Base-by-base conservation (phyloP, 2,113 vertebrate genomes). In the Mormyrus iriodes region DNA sequence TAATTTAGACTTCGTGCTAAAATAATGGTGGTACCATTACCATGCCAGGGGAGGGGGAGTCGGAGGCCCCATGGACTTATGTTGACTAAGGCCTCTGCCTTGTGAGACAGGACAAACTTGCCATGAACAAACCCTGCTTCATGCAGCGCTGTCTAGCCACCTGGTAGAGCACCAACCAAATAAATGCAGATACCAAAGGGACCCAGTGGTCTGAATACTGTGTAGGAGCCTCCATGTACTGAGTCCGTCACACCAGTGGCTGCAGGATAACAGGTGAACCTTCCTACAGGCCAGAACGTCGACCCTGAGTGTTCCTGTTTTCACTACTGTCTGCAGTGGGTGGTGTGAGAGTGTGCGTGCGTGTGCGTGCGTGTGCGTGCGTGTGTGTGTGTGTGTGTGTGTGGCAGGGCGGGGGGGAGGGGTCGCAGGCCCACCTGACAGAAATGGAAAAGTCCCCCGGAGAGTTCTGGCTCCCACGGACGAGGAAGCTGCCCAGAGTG, bases 381-480 rank as follows among this genome's bases (percentile, higher is more conserved):
- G n/a, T 35, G 65, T 53, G 52, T 53, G 52, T 53, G 52, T 53
- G 7, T 53, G 52, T 17, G 65, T 73, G 65, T 69, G 61, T 69
- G 61, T 31, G 61, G 8, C 2, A 7, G 1, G 31, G 46, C 8
- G 19, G n/a, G 58, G n/a, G 88, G 24, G 1, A 12, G 49, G 12
- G 39, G 15, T 49, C 10, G 19, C 6, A 3, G 52, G 52, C 87
- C 82, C 95, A 99, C 98, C 96, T 98, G 95, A 99, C 98, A 0
- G 98, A 99, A 93, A 99, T 98, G 94, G 98, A 99, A 94, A 99
- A 99, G 73, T 99, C 97, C 89, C 97, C 98, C 0, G 97, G 96
- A 39, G 97, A 97, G 89, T 96, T 99, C 94, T 99, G 98, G 90
- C 97, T 98, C 35, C 96, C 97, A 87, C 98, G 96, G 90, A 99